Evolutionary conservation across 2,888 invertebrate genomes (phyloP).

Genomic region (Galerucella pusilla): DNA sequence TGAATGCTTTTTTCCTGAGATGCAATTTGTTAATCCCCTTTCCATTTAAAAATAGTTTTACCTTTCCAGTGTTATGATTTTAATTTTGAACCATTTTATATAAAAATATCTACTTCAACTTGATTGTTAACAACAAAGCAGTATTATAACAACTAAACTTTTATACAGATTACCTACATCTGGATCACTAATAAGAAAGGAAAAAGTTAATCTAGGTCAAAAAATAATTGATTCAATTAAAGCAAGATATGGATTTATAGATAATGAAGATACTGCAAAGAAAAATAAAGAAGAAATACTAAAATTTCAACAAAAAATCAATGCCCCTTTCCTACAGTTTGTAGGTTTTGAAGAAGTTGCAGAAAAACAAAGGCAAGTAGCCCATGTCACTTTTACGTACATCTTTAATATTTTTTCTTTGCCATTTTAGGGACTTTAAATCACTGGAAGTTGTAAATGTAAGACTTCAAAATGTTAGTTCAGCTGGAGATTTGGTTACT

Average conservation of each 20-base stretch:
- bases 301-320: slow-evolving; percentile 77
- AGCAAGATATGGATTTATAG: slow-evolving; percentile 72
- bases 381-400: neutral
- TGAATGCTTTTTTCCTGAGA: slow-evolving; percentile 49
- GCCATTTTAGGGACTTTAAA: slow-evolving; percentile 71
- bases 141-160: slow-evolving; percentile 2
- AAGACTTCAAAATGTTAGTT: slow-evolving; percentile 73
- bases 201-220: slow-evolving; percentile 80
- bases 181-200: slow-evolving; percentile 89
- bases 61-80: neutral
- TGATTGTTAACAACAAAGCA: neutral
- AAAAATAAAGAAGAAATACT: slow-evolving; percentile 70
- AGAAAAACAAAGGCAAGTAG: slow-evolving; percentile 67
- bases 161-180: slow-evolving; percentile 75
- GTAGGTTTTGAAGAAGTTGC: slow-evolving; percentile 90
- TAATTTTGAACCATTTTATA: neutral
- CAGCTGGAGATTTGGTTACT: slow-evolving; percentile 73
- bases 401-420: slow-evolving; percentile 1
- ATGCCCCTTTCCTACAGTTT: slow-evolving; percentile 86
- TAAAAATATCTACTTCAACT: neutral
- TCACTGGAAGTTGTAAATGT: slow-evolving; percentile 76
- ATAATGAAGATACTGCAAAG: slow-evolving; percentile 71
- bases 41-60: neutral
- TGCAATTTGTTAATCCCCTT: too few species aligned
- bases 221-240: slow-evolving; percentile 81